Base-by-base conservation (phyloP, 2,113 vertebrate species). In the Phalacrocorax pelagicus region DNA sequence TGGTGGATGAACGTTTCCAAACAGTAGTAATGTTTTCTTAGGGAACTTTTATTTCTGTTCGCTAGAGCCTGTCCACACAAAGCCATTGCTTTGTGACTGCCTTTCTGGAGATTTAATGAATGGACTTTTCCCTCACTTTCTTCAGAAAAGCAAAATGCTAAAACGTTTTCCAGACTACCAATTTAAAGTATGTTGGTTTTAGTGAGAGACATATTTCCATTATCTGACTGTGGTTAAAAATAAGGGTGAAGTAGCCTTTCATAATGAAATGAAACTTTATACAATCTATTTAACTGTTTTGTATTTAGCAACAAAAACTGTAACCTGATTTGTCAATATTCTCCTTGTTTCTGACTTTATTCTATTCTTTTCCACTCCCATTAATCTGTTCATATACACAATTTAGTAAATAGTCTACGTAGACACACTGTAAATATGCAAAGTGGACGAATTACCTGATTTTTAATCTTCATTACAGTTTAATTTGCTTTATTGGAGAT, bases 391-490 rank as follows among this genome's bases (percentile, higher is more conserved):
- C 10, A 2, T 81, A 46, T 32, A n/a, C 17, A 58, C 63, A 92
- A 81, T 95, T 93, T 92, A 70, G 67, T 92, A 95, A 91, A 93
- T 65, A 72, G 75, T 72, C 51, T 59, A 54, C 1, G 7, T 23
- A 92, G 87, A 66, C n/a, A 70, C 15, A 52, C 89, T 88, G 78
- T 88, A 94, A 93, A 72, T 52, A 91, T 55, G 54, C 46, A 94
- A 92, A 95, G 89, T 55, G 5, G 81, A 95, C 95, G 84, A 95
- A 90, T 88, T 87, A 91, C 87, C 74, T 95, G 34, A 0, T 46
- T 90, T 92, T 95, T 91, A 95, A 95, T 96, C 95, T 92, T 90
- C 55, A 83, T 91, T 91, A 70, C 61, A 83, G 38, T 91, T 92
- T 90, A 91, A 95, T 95, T 91, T 95, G 8, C 90, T 96, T 89